A percentile compares a stretch with the other conserved stretches of the same genome.
These are phyloP conservation scores for Pelobates cultripes DNA, from an alignment of 2,797 vertebrate genomes.

Conservation along the genomic window DNA sequence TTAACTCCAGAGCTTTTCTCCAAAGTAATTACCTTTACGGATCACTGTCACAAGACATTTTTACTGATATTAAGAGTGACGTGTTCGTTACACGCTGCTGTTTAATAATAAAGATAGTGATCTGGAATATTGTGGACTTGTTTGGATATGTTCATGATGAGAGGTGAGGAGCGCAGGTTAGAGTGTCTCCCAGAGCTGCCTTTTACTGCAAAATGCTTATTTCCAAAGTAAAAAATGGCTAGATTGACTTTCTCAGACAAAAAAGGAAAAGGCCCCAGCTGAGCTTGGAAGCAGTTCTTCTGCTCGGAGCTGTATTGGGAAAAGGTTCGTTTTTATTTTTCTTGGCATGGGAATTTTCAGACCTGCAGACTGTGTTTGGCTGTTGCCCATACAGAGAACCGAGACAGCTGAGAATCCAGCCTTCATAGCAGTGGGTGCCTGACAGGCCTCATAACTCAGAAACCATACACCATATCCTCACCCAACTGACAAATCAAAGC, in stretches of 20 bases:
- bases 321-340: slow-evolving; percentile 67
- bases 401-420: slow-evolving; percentile 45
- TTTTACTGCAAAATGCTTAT: slow-evolving; percentile 31
- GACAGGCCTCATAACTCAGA: slow-evolving; percentile 56
- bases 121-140: too few species aligned
- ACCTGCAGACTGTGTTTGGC: slow-evolving; percentile 54
- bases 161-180: background rate
- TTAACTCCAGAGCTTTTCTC: too few species aligned
- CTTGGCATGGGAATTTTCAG: slow-evolving; percentile 55
- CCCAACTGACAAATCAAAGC: too few species aligned
- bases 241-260: slow-evolving; percentile 58
- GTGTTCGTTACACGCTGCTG: too few species aligned
- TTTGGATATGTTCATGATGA: too few species aligned
- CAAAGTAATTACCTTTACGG: too few species aligned
- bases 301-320: slow-evolving; percentile 58
- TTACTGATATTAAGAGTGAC: too few species aligned
- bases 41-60: too few species aligned
- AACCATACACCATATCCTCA: too few species aligned
- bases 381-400: background rate
- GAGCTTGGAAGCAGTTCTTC: slow-evolving; percentile 62
- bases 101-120: too few species aligned
- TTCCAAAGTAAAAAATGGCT: slow-evolving; percentile 51
- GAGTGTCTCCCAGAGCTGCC: background rate
- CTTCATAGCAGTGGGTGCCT: slow-evolving; percentile 62
- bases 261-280: slow-evolving; percentile 53